Conservation (phyloP, 2,797 vertebrate species). For the Microchirus variegatus region DNA sequence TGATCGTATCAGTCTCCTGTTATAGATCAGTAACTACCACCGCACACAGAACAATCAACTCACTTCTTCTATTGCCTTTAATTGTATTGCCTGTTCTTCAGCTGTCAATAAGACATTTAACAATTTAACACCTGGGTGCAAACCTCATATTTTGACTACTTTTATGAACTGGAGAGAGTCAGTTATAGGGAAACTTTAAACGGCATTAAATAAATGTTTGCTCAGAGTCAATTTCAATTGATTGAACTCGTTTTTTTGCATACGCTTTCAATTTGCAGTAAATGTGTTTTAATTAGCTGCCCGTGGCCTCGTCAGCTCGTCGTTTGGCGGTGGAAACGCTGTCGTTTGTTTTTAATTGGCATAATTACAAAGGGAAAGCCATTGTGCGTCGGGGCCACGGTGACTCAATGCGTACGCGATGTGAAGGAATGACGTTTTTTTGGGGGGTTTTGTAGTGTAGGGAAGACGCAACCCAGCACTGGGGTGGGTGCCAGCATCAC, state of each 20-base stretch:
- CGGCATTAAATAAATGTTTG: slow-evolving; percentile 50
- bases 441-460: slow-evolving; percentile 35
- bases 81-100: slow-evolving; percentile 35
- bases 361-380: slow-evolving; percentile 59
- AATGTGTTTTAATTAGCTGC: slow-evolving; percentile 70
- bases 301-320: slow-evolving; percentile 44
- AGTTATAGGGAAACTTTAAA: slow-evolving; percentile 25
- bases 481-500: slow-evolving; percentile 61
- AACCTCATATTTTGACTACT: slow-evolving; percentile 32
- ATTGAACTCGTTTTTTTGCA: slow-evolving; percentile 44
- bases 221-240: slow-evolving; percentile 44
- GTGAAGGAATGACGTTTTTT: slow-evolving; percentile 38
- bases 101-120: slow-evolving; percentile 27
- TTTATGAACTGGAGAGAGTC: slow-evolving; percentile 20
- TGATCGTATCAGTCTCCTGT: slow-evolving; percentile 62
- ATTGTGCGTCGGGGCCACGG: slow-evolving; percentile 28
- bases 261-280: slow-evolving; percentile 61
- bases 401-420: slow-evolving; percentile 49
- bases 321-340: slow-evolving; percentile 43
- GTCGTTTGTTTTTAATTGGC: slow-evolving; percentile 62
- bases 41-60: slow-evolving; percentile 54
- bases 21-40: slow-evolving; percentile 62
- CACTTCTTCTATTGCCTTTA: slow-evolving; percentile 45
- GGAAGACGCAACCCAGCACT: slow-evolving; percentile 51
- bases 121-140: slow-evolving; percentile 9